These are phyloP conservation scores for Platerodrilus igneus DNA, from an alignment of 2,888 invertebrate species.

Conservation along the genomic window DNA sequence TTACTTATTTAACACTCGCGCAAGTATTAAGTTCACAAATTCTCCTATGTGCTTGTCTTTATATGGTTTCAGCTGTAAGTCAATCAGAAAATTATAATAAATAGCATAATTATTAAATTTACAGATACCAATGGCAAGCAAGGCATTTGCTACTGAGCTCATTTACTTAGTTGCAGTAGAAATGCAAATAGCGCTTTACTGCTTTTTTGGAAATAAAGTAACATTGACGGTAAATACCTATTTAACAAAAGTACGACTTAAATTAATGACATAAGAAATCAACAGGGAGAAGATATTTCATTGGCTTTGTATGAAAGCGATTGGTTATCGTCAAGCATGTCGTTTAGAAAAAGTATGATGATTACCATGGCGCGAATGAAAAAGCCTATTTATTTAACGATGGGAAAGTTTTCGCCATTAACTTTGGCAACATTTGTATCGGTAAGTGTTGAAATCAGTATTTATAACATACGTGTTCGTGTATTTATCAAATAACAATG, in stretches of 20 bases:
- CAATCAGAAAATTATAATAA: constrained; percentile 12
- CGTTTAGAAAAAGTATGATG: constrained; percentile 24
- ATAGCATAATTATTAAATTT: too few species aligned
- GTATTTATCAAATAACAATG: too few species aligned
- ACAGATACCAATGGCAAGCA: constrained; percentile 22
- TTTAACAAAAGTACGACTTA: too few species aligned
- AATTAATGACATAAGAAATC: too few species aligned
- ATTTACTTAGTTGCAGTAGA: constrained; percentile 30
- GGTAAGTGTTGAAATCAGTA: constrained; percentile 6
- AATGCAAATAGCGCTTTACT: constrained; percentile 30
- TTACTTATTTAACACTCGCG: constrained; percentile 28
- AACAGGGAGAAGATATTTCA: constrained; percentile 19
- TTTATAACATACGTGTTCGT: too few species aligned
- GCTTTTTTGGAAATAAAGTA: constrained; percentile 33
- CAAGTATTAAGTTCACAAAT: constrained; percentile 34
- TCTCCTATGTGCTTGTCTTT: constrained; percentile 34
- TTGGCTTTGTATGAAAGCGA: constrained; percentile 22
- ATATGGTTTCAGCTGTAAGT: constrained; percentile 31
- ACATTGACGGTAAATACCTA: constrained; percentile 30
- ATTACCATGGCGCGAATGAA: constrained; percentile 26
- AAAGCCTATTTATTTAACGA: constrained; percentile 28
- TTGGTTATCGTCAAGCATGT: constrained; percentile 21
- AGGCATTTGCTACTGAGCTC: constrained; percentile 19
- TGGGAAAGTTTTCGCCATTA: constrained; percentile 29
- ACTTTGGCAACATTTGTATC: constrained; percentile 21